These are phyloP conservation scores for Clinocottus analis DNA, from an alignment of 2,113 vertebrate genomes.

Conservation along the genomic window DNA sequence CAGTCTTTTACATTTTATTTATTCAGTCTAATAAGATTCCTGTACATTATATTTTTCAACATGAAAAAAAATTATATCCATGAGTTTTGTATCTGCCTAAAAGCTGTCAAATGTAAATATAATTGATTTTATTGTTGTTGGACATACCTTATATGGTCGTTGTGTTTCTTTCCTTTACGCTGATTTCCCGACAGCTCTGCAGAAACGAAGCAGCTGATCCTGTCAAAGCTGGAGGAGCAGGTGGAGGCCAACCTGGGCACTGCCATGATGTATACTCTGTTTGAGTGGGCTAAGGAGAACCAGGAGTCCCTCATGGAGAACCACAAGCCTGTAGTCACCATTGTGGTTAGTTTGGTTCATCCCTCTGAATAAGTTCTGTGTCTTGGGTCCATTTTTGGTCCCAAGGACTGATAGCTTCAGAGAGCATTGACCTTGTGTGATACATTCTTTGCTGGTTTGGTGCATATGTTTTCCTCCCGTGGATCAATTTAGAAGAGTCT, in stretches of 20 bases:
- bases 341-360: constrained; percentile 82
- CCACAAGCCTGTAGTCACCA: constrained; percentile 84
- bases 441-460: background rate
- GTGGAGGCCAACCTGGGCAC: constrained; percentile 93
- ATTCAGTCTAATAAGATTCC: background rate
- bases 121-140: background rate
- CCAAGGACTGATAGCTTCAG: too few species aligned
- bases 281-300: constrained; percentile 98
- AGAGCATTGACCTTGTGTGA: background rate
- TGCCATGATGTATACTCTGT: constrained; percentile 97
- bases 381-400: background rate
- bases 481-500: background rate
- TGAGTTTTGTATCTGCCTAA: background rate
- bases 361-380: background rate
- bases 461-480: background rate
- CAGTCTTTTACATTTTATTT: background rate
- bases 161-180: background rate
- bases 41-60: background rate
- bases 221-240: constrained; percentile 90
- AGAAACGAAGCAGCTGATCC: constrained; percentile 88
- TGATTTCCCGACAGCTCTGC: constrained; percentile 79
- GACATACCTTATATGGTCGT: background rate
- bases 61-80: background rate
- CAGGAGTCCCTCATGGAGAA: constrained; percentile 95
- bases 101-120: background rate